Evolutionary conservation across 2,888 invertebrate species (phyloP).

Genomic region (Lacanobia wlatinum): DNA sequence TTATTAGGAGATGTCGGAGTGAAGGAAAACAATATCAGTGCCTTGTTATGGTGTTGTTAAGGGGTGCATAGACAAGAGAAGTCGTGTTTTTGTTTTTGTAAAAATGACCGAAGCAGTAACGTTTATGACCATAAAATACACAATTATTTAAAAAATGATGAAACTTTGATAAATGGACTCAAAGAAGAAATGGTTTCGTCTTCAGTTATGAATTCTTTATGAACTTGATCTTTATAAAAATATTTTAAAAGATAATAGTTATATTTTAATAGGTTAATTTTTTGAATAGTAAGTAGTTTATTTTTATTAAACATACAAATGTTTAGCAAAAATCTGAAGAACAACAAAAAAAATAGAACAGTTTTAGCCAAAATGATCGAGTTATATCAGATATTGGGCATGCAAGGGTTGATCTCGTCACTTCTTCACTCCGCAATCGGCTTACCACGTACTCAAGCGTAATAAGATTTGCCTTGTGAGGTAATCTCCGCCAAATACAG

Average conservation of each 20-base stretch:
- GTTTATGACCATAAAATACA: too few relatives aligned
- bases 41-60: slow-evolving; percentile 13
- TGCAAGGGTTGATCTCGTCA: slow-evolving; percentile 34
- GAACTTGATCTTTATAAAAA: too few relatives aligned
- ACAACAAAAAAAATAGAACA: slow-evolving; percentile 2
- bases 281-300: too few relatives aligned
- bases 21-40: slow-evolving; percentile 26
- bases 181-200: too few relatives aligned
- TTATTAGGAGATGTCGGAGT: slow-evolving; percentile 33
- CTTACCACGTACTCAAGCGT: slow-evolving; percentile 49
- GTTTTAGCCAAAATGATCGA: slow-evolving; percentile 1
- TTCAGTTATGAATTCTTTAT: too few relatives aligned
- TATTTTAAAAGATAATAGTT: too few relatives aligned
- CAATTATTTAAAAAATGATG: too few relatives aligned
- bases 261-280: too few relatives aligned
- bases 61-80: neutral
- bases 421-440: slow-evolving; percentile 43
- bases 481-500: slow-evolving; percentile 48
- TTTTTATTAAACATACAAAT: too few relatives aligned
- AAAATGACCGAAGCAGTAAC: too few relatives aligned
- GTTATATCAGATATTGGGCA: slow-evolving; percentile 28
- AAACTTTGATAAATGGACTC: too few relatives aligned
- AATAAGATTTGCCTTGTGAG: slow-evolving; percentile 57
- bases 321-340: too few relatives aligned
- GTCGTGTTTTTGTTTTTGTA: neutral